These are phyloP conservation scores for Arion vulgaris DNA, from an alignment of 1,140 invertebrate species.

Conservation along the genomic window DNA sequence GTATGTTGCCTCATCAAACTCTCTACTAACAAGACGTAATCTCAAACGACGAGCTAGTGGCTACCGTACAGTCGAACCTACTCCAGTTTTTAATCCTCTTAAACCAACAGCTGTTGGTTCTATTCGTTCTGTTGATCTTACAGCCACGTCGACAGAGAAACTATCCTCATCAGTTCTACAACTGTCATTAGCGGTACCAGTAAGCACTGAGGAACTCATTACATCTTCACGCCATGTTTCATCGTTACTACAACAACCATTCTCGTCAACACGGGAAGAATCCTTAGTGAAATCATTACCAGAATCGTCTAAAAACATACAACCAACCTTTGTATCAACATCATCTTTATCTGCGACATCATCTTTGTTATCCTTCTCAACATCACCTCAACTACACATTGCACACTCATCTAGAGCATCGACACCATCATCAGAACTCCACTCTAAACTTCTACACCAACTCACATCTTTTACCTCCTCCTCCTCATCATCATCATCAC, in stretches of 20 bases:
- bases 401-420: neutral
- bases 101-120: slow-evolving; percentile 7
- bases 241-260: neutral
- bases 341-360: neutral
- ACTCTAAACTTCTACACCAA: neutral
- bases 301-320: neutral
- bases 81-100: slow-evolving; percentile 31
- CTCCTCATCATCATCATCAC: neutral
- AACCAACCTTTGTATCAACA: neutral
- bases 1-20: slow-evolving; percentile 44
- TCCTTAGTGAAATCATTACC: neutral
- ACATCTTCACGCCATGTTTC: neutral
- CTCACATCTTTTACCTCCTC: neutral
- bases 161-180: neutral
- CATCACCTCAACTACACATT: neutral
- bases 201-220: too few species aligned
- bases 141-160: neutral
- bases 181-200: too few species aligned
- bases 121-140: neutral
- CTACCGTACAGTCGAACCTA: slow-evolving; percentile 32
- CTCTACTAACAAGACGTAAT: slow-evolving; percentile 7
- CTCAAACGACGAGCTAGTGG: slow-evolving; percentile 19
- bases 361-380: too few species aligned
- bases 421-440: neutral
- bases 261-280: neutral